Evolutionary conservation across 92 coral and sea anemone genomes (phyloP), one percentile per base, ranked within the genome.

Genomic region (Actinernus sp.): DNA sequence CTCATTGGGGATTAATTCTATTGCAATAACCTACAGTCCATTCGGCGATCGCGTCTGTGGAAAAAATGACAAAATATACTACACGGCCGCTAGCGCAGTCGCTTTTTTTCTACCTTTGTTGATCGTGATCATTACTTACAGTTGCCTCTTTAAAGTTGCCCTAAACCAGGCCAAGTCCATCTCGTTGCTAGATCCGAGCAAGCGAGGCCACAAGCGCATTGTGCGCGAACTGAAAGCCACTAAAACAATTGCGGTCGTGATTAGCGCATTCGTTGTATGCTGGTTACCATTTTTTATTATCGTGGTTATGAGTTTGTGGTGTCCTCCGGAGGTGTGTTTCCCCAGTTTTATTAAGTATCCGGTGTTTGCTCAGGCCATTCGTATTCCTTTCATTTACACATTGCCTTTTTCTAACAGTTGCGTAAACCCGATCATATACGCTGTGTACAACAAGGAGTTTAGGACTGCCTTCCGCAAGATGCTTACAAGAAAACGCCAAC

Each of bases 151-250:
- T 25, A 85, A 86, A 18, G 90, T 87, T 0, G 99, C 99, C 16
- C 55, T 83, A 28, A 59, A 68, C 2, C 99, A 95, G 26, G 93
- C 98, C 28, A 90, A 86, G 47, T 84, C 93, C 3, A 67, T 93
- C 2, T 93, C 93, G 0, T 74, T 86, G 6, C 85, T 79, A 2
- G 97, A 90, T 17, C 92, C 89, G 25, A 81, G 31, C 66, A 76
- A 81, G 55, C 65, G 88, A 5, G 70, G 82, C 19, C 79, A 80
- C 41, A 81, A 55, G 49, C 84, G 74, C 17, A 90, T 82, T 8
- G 76, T 77, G 41, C 97, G 99, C 23, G 99, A 95, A 61, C 89
- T 95, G 44, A 95, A 95, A 63, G 99, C 97, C 11, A 95, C 99
- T 30, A 95, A 95, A 39, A 87, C 92, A n/a, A 81, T 95, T 14